Conservation (phyloP, 2,888 invertebrate genomes). For the Spodoptera exigua region DNA sequence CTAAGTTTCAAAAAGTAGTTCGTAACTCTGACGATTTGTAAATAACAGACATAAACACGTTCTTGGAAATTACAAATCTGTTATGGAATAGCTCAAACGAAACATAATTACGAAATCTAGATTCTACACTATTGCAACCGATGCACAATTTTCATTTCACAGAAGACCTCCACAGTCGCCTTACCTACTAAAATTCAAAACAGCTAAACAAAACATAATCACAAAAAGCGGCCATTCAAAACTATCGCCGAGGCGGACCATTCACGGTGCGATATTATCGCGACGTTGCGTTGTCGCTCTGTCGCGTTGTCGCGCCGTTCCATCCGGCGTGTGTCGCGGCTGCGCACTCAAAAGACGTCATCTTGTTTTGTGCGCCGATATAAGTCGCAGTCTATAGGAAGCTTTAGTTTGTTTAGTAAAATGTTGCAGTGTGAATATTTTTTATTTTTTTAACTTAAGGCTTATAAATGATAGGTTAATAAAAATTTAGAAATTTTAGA, state of each 20-base stretch:
- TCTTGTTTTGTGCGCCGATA: conserved; percentile 37
- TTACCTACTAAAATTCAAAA: conserved; percentile 27
- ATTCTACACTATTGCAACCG: too few relatives aligned
- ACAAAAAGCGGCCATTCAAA: conserved; percentile 56
- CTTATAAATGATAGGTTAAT: too few relatives aligned
- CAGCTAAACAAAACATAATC: conserved; percentile 42
- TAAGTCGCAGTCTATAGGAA: conserved; percentile 22
- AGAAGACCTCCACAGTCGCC: not conserved
- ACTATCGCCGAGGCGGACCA: conserved; percentile 43
- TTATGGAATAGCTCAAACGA: not conserved
- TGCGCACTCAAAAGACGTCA: conserved; percentile 56
- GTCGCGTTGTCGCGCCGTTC: conserved; percentile 48
- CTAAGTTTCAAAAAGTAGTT: too few relatives aligned
- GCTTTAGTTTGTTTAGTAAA: conserved; percentile 34
- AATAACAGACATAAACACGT: too few relatives aligned
- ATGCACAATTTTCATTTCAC: too few relatives aligned
- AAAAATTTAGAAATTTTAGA: too few relatives aligned
- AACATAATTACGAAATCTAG: too few relatives aligned
- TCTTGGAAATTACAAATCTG: too few relatives aligned
- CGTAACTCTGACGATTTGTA: too few relatives aligned
- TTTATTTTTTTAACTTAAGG: not conserved
- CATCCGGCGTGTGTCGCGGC: conserved; percentile 61
- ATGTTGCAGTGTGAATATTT: conserved; percentile 3
- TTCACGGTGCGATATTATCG: conserved; percentile 49
- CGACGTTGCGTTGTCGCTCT: conserved; percentile 46